Evolutionary conservation across 2,113 vertebrate genomes (phyloP).

Genomic region (Chrysochloris asiatica): DNA sequence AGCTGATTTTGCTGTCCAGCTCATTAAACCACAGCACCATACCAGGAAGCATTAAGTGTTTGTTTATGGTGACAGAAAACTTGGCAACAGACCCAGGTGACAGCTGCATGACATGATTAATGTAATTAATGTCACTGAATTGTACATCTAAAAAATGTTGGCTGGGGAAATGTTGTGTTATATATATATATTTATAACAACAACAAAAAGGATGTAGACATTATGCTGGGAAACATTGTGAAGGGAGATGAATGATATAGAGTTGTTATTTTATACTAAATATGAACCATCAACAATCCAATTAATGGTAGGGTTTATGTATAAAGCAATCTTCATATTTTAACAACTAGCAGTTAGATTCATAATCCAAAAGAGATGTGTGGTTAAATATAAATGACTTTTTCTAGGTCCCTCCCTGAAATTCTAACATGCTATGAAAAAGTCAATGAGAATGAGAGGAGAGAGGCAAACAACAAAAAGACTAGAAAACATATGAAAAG

Average conservation of each 20-base stretch:
- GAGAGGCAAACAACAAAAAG: not conserved
- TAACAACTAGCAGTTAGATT: conserved; percentile 23
- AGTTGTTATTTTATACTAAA: conserved; percentile 21
- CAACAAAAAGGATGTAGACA: not conserved
- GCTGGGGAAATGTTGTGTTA: not conserved
- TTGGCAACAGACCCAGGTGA: not conserved
- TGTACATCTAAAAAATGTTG: not conserved
- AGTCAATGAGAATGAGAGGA: not conserved
- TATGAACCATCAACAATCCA: conserved; percentile 10
- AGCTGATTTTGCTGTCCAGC: no score
- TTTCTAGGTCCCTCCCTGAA: not conserved
- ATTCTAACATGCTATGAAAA: not conserved
- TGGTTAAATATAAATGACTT: not conserved
- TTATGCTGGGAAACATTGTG: not conserved
- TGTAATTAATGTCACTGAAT: not conserved
- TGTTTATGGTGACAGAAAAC: not conserved
- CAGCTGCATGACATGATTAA: not conserved
- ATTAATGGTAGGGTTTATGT: not conserved
- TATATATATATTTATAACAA: not conserved
- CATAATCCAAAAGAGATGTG: conserved; percentile 15
- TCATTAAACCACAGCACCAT: not conserved
- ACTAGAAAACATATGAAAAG: not conserved
- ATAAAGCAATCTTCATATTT: conserved; percentile 36
- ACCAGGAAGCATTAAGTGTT: not conserved
- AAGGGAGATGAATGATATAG: not conserved